A percentile compares a stretch with the other conserved stretches of the same genome.
Conservation (phyloP, 1,140 invertebrate species). For the Heliconius hermathena region DNA sequence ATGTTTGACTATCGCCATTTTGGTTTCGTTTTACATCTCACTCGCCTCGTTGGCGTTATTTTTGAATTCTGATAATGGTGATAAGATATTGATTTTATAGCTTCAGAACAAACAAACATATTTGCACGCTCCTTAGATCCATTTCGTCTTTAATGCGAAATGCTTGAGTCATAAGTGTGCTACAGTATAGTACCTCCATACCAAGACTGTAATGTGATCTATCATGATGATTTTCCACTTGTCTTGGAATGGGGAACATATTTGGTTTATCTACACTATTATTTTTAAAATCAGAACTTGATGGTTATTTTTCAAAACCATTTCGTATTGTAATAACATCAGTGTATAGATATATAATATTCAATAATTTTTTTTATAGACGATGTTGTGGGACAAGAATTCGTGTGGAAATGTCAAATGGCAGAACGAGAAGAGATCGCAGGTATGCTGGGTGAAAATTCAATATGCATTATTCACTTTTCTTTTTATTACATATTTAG, state of each 20-base stretch:
- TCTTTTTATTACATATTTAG: neutral
- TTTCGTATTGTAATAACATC: too few species aligned
- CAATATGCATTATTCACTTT: neutral
- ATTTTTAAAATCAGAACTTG: neutral
- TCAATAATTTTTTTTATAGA: conserved; percentile 69
- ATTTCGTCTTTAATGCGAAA: conserved; percentile 73
- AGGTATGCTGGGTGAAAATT: conserved; percentile 77
- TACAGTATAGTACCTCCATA: conserved; percentile 70
- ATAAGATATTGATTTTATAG: neutral
- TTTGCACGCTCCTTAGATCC: conserved; percentile 79
- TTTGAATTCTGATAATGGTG: conserved; percentile 9
- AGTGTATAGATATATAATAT: too few species aligned
- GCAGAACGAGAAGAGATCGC: conserved; percentile 88
- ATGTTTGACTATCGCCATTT: conserved; percentile 48
- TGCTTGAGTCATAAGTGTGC: conserved; percentile 80
- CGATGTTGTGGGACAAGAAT: conserved; percentile 92
- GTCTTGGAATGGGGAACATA: conserved; percentile 75
- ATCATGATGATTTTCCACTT: conserved; percentile 51
- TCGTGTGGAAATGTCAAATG: conserved; percentile 94
- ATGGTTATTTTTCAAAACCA: too few species aligned
- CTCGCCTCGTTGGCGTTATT: conserved; percentile 19
- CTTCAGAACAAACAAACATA: neutral
- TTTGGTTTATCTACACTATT: conserved; percentile 10
- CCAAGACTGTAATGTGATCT: conserved; percentile 65
- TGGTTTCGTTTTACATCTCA: conserved; percentile 38